Evolutionary conservation across 2,888 invertebrate genomes (phyloP), one percentile per base, ranked within the genome.

Genomic region (Eurytoma adleriae): DNA sequence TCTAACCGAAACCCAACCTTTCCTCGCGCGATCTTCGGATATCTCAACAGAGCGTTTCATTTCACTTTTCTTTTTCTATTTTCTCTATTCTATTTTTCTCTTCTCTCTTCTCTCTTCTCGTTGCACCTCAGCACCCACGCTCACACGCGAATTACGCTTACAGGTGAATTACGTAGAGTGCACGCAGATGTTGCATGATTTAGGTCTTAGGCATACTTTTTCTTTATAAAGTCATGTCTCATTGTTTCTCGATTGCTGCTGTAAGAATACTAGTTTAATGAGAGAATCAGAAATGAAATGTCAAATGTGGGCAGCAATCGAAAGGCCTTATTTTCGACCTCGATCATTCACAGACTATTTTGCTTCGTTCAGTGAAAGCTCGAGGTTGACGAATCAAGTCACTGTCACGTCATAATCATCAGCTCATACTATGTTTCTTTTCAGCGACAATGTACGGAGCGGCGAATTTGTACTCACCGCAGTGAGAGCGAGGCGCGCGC

Each of bases 1-100:
- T 7, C 2, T 94, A 95, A 94, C 83, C 4, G 80, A 77, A 71
- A 59, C 75, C 82, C 83, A 84, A 84, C 84, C 86, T 85, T 85
- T 81, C 82, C 83, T 82, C 75, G 73, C 67, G 20, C 50, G 67
- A 64, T 69, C 3, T 20, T 52, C 18, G 5, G 30, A 30, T 30
- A 30, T 30, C 30, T 30, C 7, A 50, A 40, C n/a, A 56, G 18
- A 66, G 78, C 80, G 72, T 82, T 64, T 72, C 66, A 62, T 81
- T 64, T 57, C 20, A 16, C 64, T 27, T 27, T 3, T 30, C 27
- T 30, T 7, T 30, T 30, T 24, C 59, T 59, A 7, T 59, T 3
- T 27, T 3, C 13, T 18, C 14, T 14, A 10, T 5, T 20, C 24
- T 40, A n/a, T 50, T 48, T 18, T n/a, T 13, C 30, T 70, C 3